Percentiles rank a stretch among this genome's conserved stretches.
Evolutionary conservation across 2,888 invertebrate species (phyloP).

Genomic region (Andricus curvator): DNA sequence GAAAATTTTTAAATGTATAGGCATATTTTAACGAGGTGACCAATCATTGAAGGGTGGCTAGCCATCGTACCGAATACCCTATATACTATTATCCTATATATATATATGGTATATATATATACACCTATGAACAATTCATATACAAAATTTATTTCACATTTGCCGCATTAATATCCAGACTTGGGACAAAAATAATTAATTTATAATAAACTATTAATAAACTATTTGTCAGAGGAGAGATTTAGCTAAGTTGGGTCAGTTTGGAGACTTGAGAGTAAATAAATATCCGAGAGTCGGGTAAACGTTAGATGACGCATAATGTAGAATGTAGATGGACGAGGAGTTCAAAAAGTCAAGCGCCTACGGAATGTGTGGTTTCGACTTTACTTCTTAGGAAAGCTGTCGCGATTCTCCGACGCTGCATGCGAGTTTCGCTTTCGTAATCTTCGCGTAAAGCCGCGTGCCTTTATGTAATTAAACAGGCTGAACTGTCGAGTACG

Average conservation of each 20-base stretch:
- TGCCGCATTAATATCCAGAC: no score
- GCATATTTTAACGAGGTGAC: no score
- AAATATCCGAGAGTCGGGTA: background rate
- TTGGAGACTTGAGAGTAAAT: background rate
- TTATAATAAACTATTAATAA: no score
- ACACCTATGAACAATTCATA: no score
- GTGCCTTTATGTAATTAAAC: constrained; percentile 11
- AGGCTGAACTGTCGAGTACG: background rate
- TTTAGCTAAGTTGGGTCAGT: background rate
- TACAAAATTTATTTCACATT: no score
- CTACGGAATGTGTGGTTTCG: background rate
- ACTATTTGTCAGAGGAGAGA: background rate
- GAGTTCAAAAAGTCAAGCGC: background rate
- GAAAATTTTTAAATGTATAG: no score
- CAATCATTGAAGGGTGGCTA: no score
- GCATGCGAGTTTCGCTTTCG: background rate
- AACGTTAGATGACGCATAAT: background rate
- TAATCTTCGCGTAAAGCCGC: background rate
- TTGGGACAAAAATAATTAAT: no score
- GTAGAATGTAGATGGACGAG: background rate
- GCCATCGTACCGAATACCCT: no score
- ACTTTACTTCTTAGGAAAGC: background rate
- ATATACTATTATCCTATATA: no score
- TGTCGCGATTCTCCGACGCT: background rate
- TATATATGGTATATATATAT: no score